phyloP scores from a whole-genome alignment of 2,113 vertebrate genomes.

The Corvus cornix region DNA sequence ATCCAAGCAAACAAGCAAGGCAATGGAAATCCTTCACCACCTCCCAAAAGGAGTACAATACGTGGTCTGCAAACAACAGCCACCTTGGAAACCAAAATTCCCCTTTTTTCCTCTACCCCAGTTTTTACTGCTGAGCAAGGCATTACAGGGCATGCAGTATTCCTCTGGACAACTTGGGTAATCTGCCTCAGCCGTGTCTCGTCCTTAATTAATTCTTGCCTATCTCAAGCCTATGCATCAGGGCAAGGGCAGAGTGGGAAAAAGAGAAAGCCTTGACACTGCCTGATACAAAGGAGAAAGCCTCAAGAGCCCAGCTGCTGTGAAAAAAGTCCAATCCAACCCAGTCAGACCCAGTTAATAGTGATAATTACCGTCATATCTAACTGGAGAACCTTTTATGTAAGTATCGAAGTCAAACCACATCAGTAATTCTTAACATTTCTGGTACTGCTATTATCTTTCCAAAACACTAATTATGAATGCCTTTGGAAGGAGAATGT shows the following conservation, averaged over 20 bases:
- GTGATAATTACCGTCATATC: neutral
- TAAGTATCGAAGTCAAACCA: neutral
- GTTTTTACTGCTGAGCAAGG: neutral
- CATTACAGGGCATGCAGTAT: rapidly evolving
- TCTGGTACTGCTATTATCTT: neutral
- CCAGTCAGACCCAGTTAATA: neutral
- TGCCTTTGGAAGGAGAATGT: neutral
- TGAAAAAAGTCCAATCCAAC: neutral
- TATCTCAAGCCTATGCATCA: neutral
- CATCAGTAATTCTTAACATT: neutral
- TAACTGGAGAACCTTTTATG: neutral
- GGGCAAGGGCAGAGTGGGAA: rapidly evolving
- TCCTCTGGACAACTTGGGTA: neutral
- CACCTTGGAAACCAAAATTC: neutral
- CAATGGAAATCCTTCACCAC: neutral
- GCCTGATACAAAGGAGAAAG: neutral
- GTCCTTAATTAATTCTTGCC: neutral
- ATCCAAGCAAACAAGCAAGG: neutral
- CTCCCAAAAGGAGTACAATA: neutral
- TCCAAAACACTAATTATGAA: neutral
- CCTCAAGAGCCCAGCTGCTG: neutral
- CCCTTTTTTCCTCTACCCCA: neutral
- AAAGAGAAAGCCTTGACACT: neutral
- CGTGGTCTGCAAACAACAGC: neutral
- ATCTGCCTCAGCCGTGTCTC: neutral